Conservation (phyloP, 2,888 invertebrate species). For the Drosophila suboccidentalis region DNA sequence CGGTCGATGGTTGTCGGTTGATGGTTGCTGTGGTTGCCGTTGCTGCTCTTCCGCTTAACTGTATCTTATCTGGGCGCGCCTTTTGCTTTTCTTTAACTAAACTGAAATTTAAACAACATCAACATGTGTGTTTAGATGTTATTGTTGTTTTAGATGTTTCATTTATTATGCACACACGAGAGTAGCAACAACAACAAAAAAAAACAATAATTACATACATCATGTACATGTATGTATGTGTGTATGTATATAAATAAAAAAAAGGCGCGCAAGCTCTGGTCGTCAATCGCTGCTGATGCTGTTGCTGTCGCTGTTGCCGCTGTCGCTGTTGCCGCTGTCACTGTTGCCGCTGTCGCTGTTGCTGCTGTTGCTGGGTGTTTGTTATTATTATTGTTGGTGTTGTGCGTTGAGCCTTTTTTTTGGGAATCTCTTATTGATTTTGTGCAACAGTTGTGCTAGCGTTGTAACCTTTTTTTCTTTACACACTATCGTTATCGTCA, state of each 20-base stretch:
- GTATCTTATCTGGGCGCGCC: slow-evolving; percentile 52
- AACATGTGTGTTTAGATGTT: slow-evolving; percentile 43
- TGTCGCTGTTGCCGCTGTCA: slow-evolving; percentile 5
- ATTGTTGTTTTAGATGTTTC: slow-evolving; percentile 16
- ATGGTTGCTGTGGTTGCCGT: background rate
- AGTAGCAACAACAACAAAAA: background rate
- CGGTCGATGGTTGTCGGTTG: background rate
- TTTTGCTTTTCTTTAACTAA: slow-evolving; percentile 37
- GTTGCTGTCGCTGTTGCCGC: background rate
- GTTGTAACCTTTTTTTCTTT: slow-evolving; percentile 1
- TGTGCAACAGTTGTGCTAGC: slow-evolving; percentile 61
- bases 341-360: slow-evolving; percentile 1
- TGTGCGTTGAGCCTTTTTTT: background rate
- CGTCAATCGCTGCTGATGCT: background rate
- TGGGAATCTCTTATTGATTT: slow-evolving; percentile 10
- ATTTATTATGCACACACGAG: slow-evolving; percentile 28
- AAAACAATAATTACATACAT: background rate
- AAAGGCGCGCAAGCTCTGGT: slow-evolving; percentile 50
- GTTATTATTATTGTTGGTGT: slow-evolving; percentile 1
- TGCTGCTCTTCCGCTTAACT: slow-evolving; percentile 36
- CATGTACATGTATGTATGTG: background rate
- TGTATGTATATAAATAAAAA: slow-evolving; percentile 2
- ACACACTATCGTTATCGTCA: background rate
- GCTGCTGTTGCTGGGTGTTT: slow-evolving; percentile 1
- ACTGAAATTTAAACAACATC: slow-evolving; percentile 44